phyloP scores from a whole-genome alignment of 2,888 invertebrate genomes.

The Macropis europaea region DNA sequence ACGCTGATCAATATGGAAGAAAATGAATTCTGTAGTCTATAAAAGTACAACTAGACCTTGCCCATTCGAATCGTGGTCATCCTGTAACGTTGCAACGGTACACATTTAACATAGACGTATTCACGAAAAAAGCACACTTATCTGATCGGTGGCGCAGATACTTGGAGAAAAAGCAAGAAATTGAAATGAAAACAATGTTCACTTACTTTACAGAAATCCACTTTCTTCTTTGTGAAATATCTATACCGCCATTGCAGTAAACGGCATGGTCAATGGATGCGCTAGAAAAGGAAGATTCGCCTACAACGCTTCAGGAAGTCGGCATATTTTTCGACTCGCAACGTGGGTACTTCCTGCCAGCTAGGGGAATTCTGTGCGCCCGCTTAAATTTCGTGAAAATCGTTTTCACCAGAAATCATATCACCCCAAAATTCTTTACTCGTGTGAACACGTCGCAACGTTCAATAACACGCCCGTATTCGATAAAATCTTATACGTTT shows the following conservation, averaged over 20 bases:
- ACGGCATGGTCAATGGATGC: constrained; percentile 70
- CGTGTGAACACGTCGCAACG: too few relatives aligned
- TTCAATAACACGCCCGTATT: too few relatives aligned
- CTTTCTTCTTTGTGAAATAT: constrained; percentile 49
- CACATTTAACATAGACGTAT: constrained; percentile 3
- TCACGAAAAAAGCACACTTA: not conserved
- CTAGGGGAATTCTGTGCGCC: constrained; percentile 37
- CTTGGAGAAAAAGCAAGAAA: not conserved
- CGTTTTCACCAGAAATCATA: not conserved
- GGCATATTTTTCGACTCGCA: constrained; percentile 39
- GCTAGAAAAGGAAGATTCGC: constrained; percentile 53
- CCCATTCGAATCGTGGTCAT: constrained; percentile 32
- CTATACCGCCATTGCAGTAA: constrained; percentile 71
- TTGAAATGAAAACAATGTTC: constrained; percentile 24
- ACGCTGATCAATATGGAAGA: constrained; percentile 60
- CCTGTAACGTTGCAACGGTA: constrained; percentile 24
- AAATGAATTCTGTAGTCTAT: constrained; percentile 50
- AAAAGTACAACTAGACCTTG: constrained; percentile 53
- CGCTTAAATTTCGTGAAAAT: not conserved
- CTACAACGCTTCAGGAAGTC: constrained; percentile 52
- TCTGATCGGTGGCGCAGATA: not conserved
- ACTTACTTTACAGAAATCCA: constrained; percentile 58
- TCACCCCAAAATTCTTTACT: not conserved
- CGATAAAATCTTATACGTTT: too few relatives aligned
- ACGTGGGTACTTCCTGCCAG: constrained; percentile 28